Evolutionary conservation across 2,113 vertebrate species (phyloP), one percentile per base, ranked within the genome.

Genomic region (Chaetodon trifascialis): DNA sequence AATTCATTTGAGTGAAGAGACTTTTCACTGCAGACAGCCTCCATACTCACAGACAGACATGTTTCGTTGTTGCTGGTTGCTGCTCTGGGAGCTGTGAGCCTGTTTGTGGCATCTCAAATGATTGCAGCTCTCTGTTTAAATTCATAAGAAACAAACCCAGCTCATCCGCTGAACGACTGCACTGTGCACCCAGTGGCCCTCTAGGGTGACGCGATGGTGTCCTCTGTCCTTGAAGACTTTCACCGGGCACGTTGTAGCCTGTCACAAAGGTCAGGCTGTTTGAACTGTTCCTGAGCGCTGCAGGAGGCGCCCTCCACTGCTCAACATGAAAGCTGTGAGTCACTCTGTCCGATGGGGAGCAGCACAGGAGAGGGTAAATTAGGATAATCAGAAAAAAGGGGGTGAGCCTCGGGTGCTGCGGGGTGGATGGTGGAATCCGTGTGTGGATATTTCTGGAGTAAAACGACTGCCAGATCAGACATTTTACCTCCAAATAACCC

Each of bases 181-280:
- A 3, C 47, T 2, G 7, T 69, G 75, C 52, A 80, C 25, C 52
- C 72, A 40, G 7, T 51, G 60, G 77, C 72, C 54, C 51, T 58
- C 58, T 0, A 46, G 14, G 63, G 51, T 19, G 79, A 84, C 75
- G 58, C 2, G 38, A 34, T 25, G 70, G 40, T 58, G 62, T 59
- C 67, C 38, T 66, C 79, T 44, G 55, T 80, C 62, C 72, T 58
- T 59, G 51, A 85, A 79, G 62, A 44, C 80, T 90, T 83, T 90
- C 54, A 76, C 52, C 80, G 76, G 73, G 85, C 23, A 40, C 83
- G 76, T 82, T 80, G 74, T 14, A 70, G 88, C 83, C 79, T 65
- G 65, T 68, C 75, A 82, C 79, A 95, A 95, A 95, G 93, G 95
- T 95, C 94, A 93, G 80, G 36, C 76, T 86, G 88, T 94, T 94